A percentile compares a stretch with the other conserved stretches of the same genome.
Evolutionary conservation across 1,140 invertebrate genomes (phyloP).

Genomic region (Spodoptera litura): DNA sequence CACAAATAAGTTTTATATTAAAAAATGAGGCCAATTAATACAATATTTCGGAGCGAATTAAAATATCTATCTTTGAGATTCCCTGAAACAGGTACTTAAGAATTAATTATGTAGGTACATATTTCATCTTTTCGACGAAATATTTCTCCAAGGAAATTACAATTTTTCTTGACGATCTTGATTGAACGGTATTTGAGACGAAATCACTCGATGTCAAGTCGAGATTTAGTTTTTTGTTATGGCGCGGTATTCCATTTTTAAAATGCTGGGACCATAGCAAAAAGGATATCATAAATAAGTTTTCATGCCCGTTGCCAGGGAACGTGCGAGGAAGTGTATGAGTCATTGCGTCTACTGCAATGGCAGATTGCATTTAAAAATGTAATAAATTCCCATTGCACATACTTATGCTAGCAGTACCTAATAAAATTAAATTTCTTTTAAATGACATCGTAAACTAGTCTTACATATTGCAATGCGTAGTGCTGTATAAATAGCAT

Average conservation of each 20-base stretch:
- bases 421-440: neutral
- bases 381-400: slow-evolving; percentile 17
- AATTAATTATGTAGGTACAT: no score
- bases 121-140: neutral
- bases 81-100: no score
- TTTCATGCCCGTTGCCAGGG: slow-evolving; percentile 44
- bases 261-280: neutral
- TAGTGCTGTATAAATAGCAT: no score
- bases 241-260: neutral
- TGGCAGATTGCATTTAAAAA: neutral
- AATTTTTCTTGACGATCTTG: neutral
- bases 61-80: no score
- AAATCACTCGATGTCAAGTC: neutral
- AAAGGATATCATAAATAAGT: slow-evolving; percentile 26
- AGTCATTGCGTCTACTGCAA: neutral
- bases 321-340: slow-evolving; percentile 12
- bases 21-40: no score
- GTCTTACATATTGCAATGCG: no score
- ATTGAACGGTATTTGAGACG: neutral
- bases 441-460: neutral
- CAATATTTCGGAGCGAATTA: no score
- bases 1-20: no score
- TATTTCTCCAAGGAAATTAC: neutral
- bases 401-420: neutral
- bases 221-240: neutral